Conservation (phyloP, 1,140 invertebrate genomes). For the Drosophila bifasciata region DNA sequence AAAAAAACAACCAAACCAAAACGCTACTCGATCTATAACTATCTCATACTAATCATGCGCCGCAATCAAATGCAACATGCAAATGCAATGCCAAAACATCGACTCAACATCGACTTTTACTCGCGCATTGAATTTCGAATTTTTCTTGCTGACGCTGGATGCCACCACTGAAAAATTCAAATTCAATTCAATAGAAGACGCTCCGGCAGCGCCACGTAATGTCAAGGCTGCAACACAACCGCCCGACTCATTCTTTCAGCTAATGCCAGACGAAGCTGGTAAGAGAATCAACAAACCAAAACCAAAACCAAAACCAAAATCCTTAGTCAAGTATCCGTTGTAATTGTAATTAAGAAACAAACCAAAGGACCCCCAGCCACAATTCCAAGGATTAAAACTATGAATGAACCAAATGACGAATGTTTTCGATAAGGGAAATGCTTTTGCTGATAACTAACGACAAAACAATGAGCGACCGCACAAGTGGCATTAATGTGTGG, state of each 20-base stretch:
- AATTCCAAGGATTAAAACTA: constrained; percentile 23
- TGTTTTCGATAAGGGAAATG: too few relatives aligned
- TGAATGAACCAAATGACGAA: neutral
- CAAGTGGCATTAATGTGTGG: too few relatives aligned
- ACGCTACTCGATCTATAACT: constrained; percentile 67
- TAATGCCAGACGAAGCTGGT: constrained; percentile 87
- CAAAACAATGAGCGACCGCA: too few relatives aligned
- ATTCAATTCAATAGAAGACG: constrained; percentile 80
- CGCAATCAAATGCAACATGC: constrained; percentile 31
- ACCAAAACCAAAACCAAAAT: constrained; percentile 14
- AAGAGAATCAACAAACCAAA: constrained; percentile 75
- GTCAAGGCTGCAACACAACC: constrained; percentile 85
- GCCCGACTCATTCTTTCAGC: constrained; percentile 86
- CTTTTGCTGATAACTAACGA: too few relatives aligned
- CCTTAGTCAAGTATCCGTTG: too few relatives aligned
- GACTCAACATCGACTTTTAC: too few relatives aligned
- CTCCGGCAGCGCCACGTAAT: constrained; percentile 84
- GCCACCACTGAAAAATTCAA: constrained; percentile 75
- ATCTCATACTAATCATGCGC: constrained; percentile 78
- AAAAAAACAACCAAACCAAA: constrained; percentile 26
- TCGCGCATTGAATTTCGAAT: constrained; percentile 49
- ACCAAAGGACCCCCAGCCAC: neutral
- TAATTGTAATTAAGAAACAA: too few relatives aligned
- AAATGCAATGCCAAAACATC: too few relatives aligned
- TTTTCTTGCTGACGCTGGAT: constrained; percentile 47